Conservation (phyloP, 2,888 invertebrate genomes). For the Coelinius sp. region DNA sequence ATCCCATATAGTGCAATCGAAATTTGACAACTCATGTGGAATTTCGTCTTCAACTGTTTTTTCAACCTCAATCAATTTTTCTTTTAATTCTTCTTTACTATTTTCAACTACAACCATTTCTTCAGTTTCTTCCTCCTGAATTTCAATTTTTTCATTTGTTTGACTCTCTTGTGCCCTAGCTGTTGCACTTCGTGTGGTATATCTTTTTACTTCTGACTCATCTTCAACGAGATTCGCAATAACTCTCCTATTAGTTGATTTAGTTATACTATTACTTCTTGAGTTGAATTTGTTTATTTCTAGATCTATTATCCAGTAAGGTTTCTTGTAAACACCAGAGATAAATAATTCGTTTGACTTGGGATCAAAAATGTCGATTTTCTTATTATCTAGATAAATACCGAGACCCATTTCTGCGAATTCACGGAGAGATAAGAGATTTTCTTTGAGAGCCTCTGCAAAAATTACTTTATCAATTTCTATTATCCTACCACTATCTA, state of each 20-base stretch:
- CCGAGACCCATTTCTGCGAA: conserved; percentile 45
- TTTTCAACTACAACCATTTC: neutral
- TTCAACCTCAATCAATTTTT: neutral
- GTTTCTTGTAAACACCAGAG: too few species aligned
- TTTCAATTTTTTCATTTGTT: neutral
- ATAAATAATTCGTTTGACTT: too few species aligned
- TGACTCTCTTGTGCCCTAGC: conserved; percentile 1
- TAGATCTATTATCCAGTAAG: too few species aligned
- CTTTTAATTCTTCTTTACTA: too few species aligned
- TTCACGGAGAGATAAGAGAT: conserved; percentile 47
- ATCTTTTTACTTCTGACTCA: neutral
- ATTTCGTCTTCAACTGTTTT: neutral
- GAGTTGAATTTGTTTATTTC: conserved; percentile 28
- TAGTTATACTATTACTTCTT: conserved; percentile 17
- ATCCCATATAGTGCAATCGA: neutral
- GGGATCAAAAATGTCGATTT: too few species aligned
- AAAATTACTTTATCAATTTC: conserved; percentile 41
- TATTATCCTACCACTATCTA: conserved; percentile 27
- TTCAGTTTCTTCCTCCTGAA: neutral
- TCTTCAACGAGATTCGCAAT: neutral
- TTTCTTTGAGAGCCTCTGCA: conserved; percentile 47
- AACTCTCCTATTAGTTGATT: neutral
- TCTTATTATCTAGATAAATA: conserved; percentile 41
- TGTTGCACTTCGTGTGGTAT: conserved; percentile 26
- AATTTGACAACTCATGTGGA: neutral